These are phyloP conservation scores for Hemaris fuciformis DNA, from an alignment of 2,888 invertebrate genomes.

Conservation along the genomic window DNA sequence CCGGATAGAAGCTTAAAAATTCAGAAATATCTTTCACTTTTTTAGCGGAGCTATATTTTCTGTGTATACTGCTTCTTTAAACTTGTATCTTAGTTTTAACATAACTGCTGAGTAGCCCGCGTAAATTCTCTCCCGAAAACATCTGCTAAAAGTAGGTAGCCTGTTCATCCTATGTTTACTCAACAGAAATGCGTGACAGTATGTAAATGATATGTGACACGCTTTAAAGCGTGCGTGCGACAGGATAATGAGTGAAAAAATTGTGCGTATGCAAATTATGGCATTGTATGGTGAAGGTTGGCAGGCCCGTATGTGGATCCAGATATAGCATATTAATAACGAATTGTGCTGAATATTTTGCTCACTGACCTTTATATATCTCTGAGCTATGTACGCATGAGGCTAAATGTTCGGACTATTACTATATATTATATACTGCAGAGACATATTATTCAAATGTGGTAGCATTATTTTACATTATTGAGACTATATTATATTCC, in stretches of 20 bases:
- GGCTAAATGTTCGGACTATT: background rate
- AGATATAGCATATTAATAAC: conserved; percentile 21
- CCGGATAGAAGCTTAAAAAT: too few species aligned
- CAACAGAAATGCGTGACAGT: background rate
- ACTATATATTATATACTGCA: too few species aligned
- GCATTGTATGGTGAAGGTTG: conserved; percentile 38
- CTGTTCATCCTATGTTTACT: background rate
- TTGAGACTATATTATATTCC: too few species aligned
- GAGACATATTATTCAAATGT: too few species aligned
- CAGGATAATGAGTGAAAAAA: conserved; percentile 31
- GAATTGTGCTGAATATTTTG: conserved; percentile 13
- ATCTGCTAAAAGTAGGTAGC: background rate
- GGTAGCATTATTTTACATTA: too few species aligned
- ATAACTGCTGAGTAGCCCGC: too few species aligned
- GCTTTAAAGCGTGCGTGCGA: conserved; percentile 8
- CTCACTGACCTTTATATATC: conserved; percentile 6
- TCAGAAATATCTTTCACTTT: too few species aligned
- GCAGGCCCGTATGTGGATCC: conserved; percentile 27
- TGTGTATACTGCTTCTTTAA: too few species aligned
- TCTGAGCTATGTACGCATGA: background rate
- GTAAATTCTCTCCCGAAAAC: background rate
- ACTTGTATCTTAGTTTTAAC: too few species aligned
- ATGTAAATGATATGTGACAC: background rate
- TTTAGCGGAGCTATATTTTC: too few species aligned
- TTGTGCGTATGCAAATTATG: conserved; percentile 36